phyloP scores from a whole-genome alignment of 2,888 invertebrate genomes.

The Machimus rusticus region DNA sequence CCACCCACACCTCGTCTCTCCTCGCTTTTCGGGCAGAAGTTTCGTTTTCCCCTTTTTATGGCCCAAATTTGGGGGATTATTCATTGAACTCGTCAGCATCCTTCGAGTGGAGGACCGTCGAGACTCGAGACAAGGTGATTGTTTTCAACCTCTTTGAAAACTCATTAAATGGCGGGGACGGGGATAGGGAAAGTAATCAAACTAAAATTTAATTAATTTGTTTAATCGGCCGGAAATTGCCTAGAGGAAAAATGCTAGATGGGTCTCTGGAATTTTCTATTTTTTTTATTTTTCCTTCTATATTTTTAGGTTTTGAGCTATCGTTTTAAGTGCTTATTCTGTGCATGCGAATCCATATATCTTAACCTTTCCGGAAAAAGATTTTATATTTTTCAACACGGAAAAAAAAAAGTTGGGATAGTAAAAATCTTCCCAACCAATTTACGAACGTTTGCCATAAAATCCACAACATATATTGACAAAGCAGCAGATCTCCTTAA shows the following conservation, averaged over 20 bases:
- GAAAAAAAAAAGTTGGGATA: too few relatives aligned
- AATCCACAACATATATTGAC: too few relatives aligned
- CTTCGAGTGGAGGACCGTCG: not conserved
- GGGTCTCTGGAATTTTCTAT: not conserved
- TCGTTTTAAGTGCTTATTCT: not conserved
- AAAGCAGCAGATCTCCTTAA: too few relatives aligned
- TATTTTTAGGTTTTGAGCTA: not conserved
- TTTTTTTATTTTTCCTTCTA: not conserved
- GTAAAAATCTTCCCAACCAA: too few relatives aligned
- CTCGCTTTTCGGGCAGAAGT: not conserved
- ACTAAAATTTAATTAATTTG: slow-evolving; percentile 38
- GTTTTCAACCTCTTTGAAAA: slow-evolving; percentile 17
- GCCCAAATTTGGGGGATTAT: not conserved
- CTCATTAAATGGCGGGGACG: not conserved
- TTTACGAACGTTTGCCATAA: too few relatives aligned
- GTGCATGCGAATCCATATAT: not conserved
- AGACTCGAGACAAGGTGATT: not conserved
- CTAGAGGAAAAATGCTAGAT: not conserved
- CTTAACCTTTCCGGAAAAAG: not conserved
- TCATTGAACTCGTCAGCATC: slow-evolving; percentile 3
- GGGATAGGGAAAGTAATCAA: slow-evolving; percentile 24
- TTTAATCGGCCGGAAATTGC: slow-evolving; percentile 30
- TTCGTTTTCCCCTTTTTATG: not conserved
- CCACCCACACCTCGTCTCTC: not conserved
- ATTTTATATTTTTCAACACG: not conserved